Conservation (phyloP, 2,888 invertebrate species). For the Ornithoptera priamus region DNA sequence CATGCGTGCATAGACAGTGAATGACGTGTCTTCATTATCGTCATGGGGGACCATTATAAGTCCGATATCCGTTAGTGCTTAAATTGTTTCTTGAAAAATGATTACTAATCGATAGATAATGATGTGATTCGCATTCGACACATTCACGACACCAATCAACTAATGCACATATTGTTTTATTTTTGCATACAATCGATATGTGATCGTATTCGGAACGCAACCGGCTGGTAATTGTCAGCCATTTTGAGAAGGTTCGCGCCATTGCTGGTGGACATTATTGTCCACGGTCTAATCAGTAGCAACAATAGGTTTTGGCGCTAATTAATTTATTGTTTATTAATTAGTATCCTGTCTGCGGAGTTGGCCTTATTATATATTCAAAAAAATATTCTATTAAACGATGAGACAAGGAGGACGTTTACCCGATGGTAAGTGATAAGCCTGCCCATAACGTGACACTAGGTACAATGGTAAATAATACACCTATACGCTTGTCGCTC, state of each 20-base stretch:
- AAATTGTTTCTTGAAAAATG: conserved; percentile 36
- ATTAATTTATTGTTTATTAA: conserved; percentile 52
- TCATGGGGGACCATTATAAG: conserved; percentile 22
- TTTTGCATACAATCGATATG: conserved; percentile 61
- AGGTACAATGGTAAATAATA: no score
- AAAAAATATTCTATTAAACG: no score
- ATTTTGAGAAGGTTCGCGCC: conserved; percentile 57
- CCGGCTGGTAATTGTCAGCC: conserved; percentile 64
- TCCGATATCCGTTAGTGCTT: conserved; percentile 36
- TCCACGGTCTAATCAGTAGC: conserved; percentile 51
- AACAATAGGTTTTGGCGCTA: conserved; percentile 52
- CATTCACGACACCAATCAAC: conserved; percentile 44
- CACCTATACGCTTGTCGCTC: no score
- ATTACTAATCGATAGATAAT: conserved; percentile 36
- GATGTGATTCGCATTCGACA: conserved; percentile 39
- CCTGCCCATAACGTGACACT: no score
- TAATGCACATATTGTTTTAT: conserved; percentile 37
- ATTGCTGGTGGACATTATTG: conserved; percentile 47
- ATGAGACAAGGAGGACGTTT: no score
- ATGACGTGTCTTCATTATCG: conserved; percentile 32
- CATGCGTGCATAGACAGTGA: conserved; percentile 9
- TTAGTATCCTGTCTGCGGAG: conserved; percentile 37
- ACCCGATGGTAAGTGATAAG: no score
- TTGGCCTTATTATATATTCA: background rate
- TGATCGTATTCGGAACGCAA: conserved; percentile 48